Conservation (phyloP, 2,888 invertebrate genomes). For the Aporophyla lueneburgensis region DNA sequence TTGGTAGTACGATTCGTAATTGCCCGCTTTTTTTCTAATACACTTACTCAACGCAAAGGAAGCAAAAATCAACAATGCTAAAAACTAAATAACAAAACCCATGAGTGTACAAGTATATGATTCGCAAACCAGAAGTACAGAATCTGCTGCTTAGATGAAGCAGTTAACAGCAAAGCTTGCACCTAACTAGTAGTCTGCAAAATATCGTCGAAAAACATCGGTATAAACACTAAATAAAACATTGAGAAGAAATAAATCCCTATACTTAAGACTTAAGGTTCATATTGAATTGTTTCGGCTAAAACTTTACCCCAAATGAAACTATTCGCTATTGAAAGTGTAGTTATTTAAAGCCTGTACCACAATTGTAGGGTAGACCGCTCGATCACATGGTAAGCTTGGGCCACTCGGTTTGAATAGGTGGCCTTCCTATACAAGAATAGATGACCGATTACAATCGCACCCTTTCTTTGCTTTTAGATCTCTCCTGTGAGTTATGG, state of each 20-base stretch:
- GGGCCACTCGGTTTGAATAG: slow-evolving; percentile 62
- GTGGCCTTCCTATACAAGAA: slow-evolving; percentile 59
- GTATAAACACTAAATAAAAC: slow-evolving; percentile 3
- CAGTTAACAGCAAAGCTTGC: background rate
- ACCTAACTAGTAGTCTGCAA: background rate
- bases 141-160: background rate
- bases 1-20: too few species aligned
- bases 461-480: slow-evolving; percentile 56
- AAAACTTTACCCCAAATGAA: slow-evolving; percentile 9
- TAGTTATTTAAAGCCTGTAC: slow-evolving; percentile 45
- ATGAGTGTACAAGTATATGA: background rate
- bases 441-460: slow-evolving; percentile 69
- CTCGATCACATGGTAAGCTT: slow-evolving; percentile 66
- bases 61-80: background rate
- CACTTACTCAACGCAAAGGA: too few species aligned
- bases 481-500: slow-evolving; percentile 59
- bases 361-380: slow-evolving; percentile 52
- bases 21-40: too few species aligned
- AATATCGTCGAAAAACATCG: background rate
- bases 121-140: background rate
- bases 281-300: background rate
- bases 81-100: background rate
- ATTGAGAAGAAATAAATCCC: background rate
- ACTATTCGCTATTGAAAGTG: slow-evolving; percentile 38
- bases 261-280: background rate